Percentiles rank a stretch among this genome's conserved stretches.
These are phyloP conservation scores for Metacarcinus magister DNA, from an alignment of 2,888 invertebrate species.

Conservation along the genomic window DNA sequence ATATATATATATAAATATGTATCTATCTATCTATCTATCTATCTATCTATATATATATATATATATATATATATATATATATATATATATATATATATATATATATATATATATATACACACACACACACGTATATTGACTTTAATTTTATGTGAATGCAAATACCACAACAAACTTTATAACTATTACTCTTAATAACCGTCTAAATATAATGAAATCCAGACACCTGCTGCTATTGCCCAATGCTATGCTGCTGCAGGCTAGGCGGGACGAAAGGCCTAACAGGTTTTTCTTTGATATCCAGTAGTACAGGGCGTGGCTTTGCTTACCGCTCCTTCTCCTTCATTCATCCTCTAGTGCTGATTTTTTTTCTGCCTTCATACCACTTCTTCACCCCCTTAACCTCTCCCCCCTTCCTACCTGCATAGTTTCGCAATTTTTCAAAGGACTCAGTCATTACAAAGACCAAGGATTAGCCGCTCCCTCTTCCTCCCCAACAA, in stretches of 20 bases:
- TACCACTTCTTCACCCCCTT: not conserved
- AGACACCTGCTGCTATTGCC: not conserved
- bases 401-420: not conserved
- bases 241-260: not conserved
- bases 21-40: not conserved
- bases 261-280: not conserved
- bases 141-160: no score
- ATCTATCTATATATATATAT: constrained; percentile 52
- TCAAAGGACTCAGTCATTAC: not conserved
- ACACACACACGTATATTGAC: not conserved
- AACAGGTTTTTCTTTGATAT: not conserved
- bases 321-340: not conserved
- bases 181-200: not conserved
- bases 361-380: not conserved
- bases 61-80: constrained; percentile 52
- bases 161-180: not conserved
- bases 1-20: not conserved
- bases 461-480: not conserved
- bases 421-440: not conserved
- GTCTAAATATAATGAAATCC: not conserved
- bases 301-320: not conserved
- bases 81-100: constrained; percentile 55
- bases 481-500: not conserved
- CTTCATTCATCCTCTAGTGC: not conserved
- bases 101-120: constrained; percentile 20